These are phyloP conservation scores for Holocentrus rufus DNA, from an alignment of 2,797 vertebrate species.

Conservation along the genomic window DNA sequence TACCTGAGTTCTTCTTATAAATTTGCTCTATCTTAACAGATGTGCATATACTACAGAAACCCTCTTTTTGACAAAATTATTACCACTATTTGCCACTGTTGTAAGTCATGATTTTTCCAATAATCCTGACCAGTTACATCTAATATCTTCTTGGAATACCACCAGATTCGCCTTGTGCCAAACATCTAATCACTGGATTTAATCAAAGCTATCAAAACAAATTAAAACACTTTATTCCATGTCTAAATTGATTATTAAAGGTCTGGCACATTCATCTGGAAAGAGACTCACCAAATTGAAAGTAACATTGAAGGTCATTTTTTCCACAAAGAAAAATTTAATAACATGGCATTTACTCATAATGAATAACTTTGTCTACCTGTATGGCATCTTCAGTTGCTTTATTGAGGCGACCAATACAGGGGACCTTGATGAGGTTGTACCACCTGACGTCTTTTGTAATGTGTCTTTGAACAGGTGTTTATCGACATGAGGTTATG, in stretches of 20 bases:
- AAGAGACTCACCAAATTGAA: slow-evolving; percentile 54
- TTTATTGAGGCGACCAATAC: slow-evolving; percentile 17
- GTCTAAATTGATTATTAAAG: slow-evolving; percentile 55
- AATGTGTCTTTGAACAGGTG: slow-evolving; percentile 24
- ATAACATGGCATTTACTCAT: slow-evolving; percentile 63
- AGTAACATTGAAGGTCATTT: slow-evolving; percentile 51
- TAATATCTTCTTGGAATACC: background rate
- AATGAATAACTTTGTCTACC: slow-evolving; percentile 52
- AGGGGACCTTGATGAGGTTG: slow-evolving; percentile 32
- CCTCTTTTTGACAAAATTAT: no score
- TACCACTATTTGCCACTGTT: no score
- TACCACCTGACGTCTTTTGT: slow-evolving; percentile 20
- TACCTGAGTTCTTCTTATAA: background rate
- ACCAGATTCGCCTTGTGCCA: slow-evolving; percentile 12
- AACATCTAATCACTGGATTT: slow-evolving; percentile 18
- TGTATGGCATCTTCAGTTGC: slow-evolving; percentile 26
- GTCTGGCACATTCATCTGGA: slow-evolving; percentile 20
- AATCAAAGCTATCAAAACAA: slow-evolving; percentile 20
- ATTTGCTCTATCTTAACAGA: background rate
- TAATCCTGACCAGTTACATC: no score
- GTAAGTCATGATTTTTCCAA: no score
- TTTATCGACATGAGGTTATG: slow-evolving; percentile 42
- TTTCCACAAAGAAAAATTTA: slow-evolving; percentile 47
- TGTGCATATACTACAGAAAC: background rate
- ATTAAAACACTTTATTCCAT: slow-evolving; percentile 32